Base-by-base conservation (phyloP, 2,113 vertebrate genomes). In the Excalfactoria chinensis region DNA sequence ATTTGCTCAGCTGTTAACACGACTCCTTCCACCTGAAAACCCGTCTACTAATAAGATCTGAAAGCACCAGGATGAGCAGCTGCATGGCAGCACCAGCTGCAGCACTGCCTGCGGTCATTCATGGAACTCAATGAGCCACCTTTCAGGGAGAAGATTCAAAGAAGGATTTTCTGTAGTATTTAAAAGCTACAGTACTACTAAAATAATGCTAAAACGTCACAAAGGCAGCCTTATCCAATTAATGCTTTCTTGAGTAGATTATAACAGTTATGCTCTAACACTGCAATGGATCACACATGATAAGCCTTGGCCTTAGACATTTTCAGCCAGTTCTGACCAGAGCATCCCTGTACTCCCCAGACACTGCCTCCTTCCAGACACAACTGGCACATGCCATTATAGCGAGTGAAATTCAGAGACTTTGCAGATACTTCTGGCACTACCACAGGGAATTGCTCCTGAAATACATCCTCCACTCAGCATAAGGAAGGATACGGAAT, bases 11-110 rank as follows among this genome's bases (percentile, higher is more conserved):
- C 48, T 51, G 30, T 59, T 59, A 37, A 19, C 44, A 22, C n/a
- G 72, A 86, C 19, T 84, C 49, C 35, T 88, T 82, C 49, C 93
- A 21, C 28, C 46, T 81, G 62, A 82, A 82, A 28, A 79, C 43
- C 9, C 7, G 37, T 3, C 68, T 37, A 5, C 43, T 69, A 87
- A 41, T 30, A 83, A 79, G 46, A 85, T 55, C 26, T 17, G 17
- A 32, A 74, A 82, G 81, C 5, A 40, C 4, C 22, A 44, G 7
- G 32, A 79, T 2, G 11, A 75, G 51, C 25, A 73, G 35, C 44
- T 28, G n/a, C 21, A 74, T 11, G 41, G 49, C 41, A 84, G 20
- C 10, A 32, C 19, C 86, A 84, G 58, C 40, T 92, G 81, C 59
- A 90, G 90, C n/a, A 40, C 7, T 64, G 46, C 37, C 34, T 2